Conservation (phyloP, 2,797 vertebrate species). For the Sebastolobus alascanus region DNA sequence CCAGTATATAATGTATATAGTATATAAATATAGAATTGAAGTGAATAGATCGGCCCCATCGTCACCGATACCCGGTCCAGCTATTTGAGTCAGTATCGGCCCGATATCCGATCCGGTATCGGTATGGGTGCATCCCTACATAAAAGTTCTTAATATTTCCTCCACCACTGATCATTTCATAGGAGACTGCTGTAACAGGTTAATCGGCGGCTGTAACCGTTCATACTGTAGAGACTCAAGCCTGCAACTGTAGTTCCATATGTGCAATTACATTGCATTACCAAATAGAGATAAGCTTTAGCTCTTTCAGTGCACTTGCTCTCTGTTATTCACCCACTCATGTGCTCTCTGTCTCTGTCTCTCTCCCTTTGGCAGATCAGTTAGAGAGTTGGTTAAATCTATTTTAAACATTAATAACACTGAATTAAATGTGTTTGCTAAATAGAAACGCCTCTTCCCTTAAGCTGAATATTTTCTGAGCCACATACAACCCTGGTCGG, state of each 20-base stretch:
- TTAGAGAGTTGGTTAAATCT: conserved; percentile 23
- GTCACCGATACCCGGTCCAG: too few relatives aligned
- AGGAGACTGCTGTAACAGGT: not conserved
- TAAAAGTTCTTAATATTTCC: not conserved
- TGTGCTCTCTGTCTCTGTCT: conserved; percentile 28
- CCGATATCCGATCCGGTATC: too few relatives aligned
- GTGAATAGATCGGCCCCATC: too few relatives aligned
- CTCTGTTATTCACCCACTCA: conserved; percentile 39
- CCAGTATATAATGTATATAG: too few relatives aligned
- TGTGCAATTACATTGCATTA: conserved; percentile 17
- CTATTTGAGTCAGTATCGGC: too few relatives aligned
- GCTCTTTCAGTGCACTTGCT: conserved; percentile 19
- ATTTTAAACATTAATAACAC: conserved; percentile 27
- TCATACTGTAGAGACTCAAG: conserved; percentile 14
- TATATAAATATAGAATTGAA: too few relatives aligned
- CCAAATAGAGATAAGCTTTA: conserved; percentile 6
- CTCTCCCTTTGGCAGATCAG: conserved; percentile 26
- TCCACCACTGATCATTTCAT: not conserved
- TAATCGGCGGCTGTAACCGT: conserved; percentile 19
- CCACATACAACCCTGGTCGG: not conserved
- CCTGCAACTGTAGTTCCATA: not conserved
- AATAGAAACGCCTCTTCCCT: conserved; percentile 5
- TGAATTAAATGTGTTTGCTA: conserved; percentile 5
- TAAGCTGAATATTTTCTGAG: conserved; percentile 7
- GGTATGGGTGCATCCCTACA: too few relatives aligned